Evolutionary conservation across 53 echinoderm and acorn worm species (phyloP).

Genomic region (Arbacia lixula): DNA sequence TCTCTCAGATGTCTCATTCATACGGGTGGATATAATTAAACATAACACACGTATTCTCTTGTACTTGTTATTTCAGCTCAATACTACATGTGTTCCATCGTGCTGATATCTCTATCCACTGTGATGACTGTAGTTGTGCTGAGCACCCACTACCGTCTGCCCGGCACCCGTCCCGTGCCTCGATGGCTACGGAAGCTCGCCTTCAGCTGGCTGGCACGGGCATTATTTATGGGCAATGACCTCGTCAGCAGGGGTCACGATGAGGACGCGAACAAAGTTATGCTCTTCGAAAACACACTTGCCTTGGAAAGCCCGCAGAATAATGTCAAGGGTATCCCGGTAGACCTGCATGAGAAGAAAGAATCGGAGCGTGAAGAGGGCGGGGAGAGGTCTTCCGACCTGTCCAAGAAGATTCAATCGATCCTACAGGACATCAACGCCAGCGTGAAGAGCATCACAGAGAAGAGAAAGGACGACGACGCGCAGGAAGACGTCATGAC

Average conservation of each 20-base stretch:
- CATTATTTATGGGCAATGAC: slow-evolving; percentile 54
- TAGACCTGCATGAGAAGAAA: slow-evolving; percentile 4
- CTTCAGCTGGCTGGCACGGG: slow-evolving; percentile 61
- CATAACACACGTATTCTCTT: neutral
- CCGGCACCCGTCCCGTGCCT: slow-evolving; percentile 80
- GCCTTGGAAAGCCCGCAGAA: slow-evolving; percentile 25
- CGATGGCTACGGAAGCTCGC: slow-evolving; percentile 66
- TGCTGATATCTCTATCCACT: slow-evolving; percentile 72
- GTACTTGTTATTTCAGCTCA: slow-evolving; percentile 65
- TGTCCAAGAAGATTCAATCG: slow-evolving; percentile 46
- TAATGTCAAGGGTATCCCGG: slow-evolving; percentile 28
- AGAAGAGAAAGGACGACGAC: slow-evolving; percentile 63
- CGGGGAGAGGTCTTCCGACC: neutral
- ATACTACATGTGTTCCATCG: slow-evolving; percentile 79
- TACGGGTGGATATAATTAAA: too few relatives aligned
- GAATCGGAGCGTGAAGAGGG: neutral
- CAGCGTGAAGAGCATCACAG: slow-evolving; percentile 56
- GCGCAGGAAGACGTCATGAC: slow-evolving; percentile 64
- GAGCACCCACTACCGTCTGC: slow-evolving; percentile 77
- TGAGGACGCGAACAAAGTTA: slow-evolving; percentile 31
- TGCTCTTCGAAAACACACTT: neutral
- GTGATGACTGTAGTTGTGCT: slow-evolving; percentile 83
- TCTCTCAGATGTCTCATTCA: too few relatives aligned
- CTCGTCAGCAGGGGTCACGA: slow-evolving; percentile 10
- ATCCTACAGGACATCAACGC: slow-evolving; percentile 43